Evolutionary conservation across 2,888 invertebrate species (phyloP).

Genomic region (Noctua janthe): DNA sequence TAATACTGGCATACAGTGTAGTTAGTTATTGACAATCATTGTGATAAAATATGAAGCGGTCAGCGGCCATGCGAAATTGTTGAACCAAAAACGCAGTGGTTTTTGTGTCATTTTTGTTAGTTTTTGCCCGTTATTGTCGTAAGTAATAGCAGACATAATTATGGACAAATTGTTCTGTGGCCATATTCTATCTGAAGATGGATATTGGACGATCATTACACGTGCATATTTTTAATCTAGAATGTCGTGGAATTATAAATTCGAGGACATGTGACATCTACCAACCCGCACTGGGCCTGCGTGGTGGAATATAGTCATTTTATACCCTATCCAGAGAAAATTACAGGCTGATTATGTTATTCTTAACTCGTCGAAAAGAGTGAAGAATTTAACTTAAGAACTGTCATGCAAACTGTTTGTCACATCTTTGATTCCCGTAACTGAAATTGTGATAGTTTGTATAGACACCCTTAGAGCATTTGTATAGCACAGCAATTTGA

Average conservation of each 20-base stretch:
- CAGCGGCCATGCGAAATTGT: constrained; percentile 47
- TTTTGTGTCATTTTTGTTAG: neutral
- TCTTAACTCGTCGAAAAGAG: too few relatives aligned
- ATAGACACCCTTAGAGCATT: too few relatives aligned
- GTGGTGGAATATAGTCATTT: neutral
- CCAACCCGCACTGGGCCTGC: neutral
- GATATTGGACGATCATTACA: neutral
- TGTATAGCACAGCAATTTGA: too few relatives aligned
- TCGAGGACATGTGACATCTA: neutral
- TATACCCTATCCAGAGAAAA: too few relatives aligned
- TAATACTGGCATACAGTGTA: constrained; percentile 42
- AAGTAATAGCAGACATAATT: neutral
- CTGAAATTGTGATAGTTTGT: too few relatives aligned
- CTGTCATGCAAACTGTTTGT: too few relatives aligned
- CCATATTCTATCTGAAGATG: too few relatives aligned
- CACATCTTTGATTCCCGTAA: too few relatives aligned
- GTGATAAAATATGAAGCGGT: constrained; percentile 53
- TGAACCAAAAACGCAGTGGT: constrained; percentile 26
- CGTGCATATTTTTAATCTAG: neutral
- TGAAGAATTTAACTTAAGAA: too few relatives aligned
- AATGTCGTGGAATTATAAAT: neutral
- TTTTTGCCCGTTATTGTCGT: neutral
- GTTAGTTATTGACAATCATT: constrained; percentile 45
- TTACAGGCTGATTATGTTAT: too few relatives aligned
- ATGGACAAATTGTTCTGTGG: neutral